Evolutionary conservation across 2,888 invertebrate species (phyloP).

Genomic region (Leucania comma): DNA sequence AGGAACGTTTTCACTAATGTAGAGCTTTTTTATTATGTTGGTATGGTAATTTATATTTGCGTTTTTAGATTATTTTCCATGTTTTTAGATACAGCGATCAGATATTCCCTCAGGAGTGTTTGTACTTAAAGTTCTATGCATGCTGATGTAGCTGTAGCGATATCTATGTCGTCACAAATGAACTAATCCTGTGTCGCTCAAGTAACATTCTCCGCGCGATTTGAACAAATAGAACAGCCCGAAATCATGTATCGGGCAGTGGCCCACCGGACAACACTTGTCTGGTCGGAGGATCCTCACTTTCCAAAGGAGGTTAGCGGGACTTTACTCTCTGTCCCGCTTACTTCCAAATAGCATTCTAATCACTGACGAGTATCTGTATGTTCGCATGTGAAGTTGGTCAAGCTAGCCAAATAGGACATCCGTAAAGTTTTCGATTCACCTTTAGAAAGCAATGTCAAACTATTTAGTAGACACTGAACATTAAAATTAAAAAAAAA

Average conservation of each 20-base stretch:
- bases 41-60: conserved; percentile 17
- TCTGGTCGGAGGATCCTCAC: no score
- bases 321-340: no score
- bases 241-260: no score
- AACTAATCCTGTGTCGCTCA: no score
- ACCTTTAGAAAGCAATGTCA: no score
- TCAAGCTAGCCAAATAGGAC: not conserved
- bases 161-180: no score
- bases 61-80: not conserved
- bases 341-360: no score
- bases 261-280: no score
- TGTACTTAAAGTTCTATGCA: not conserved
- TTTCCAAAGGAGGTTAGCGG: no score
- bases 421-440: not conserved
- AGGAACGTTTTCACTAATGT: conserved; percentile 29
- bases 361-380: not conserved
- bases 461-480: not conserved
- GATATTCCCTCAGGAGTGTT: not conserved
- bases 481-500: not conserved
- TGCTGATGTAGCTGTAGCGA: not conserved
- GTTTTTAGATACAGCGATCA: not conserved
- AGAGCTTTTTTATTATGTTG: conserved; percentile 7
- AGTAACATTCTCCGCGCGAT: no score
- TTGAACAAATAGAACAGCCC: no score
- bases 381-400: no score